A percentile compares a stretch with the other conserved stretches of the same genome.
phyloP scores from a whole-genome alignment of 2,888 invertebrate genomes.

The Melinopterus prodromus region DNA sequence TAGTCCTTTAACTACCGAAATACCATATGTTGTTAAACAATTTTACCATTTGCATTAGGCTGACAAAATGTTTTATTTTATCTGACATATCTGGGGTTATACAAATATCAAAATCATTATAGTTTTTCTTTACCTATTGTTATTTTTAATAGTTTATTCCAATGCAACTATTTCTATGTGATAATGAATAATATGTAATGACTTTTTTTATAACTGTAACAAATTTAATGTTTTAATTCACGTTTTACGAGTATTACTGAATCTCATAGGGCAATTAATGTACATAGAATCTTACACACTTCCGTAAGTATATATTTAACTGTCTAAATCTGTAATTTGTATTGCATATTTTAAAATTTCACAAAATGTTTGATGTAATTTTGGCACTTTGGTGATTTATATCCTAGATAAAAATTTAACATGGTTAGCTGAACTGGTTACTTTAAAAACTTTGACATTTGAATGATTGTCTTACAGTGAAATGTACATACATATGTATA shows the following conservation, averaged over 20 bases:
- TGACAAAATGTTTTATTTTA: no score
- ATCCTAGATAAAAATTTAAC: no score
- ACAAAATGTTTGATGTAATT: background rate
- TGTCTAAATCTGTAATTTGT: background rate
- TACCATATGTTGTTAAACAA: no score
- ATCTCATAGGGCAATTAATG: background rate
- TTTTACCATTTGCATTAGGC: no score
- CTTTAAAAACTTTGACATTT: background rate
- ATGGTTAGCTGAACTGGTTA: background rate
- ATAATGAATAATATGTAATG: background rate
- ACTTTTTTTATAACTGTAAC: background rate
- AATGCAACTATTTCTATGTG: background rate
- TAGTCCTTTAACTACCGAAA: no score
- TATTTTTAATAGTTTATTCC: background rate
- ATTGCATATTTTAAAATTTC: background rate
- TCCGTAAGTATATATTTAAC: no score
- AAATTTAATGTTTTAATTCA: background rate
- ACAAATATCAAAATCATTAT: background rate
- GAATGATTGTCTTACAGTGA: background rate
- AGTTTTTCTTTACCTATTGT: background rate
- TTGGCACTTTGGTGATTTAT: background rate
- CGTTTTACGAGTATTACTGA: background rate
- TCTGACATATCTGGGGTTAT: background rate
- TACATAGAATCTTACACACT: background rate
- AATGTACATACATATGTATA: no score